Conservation (phyloP, 2,797 vertebrate genomes). For the Crypturellus tataupa region DNA sequence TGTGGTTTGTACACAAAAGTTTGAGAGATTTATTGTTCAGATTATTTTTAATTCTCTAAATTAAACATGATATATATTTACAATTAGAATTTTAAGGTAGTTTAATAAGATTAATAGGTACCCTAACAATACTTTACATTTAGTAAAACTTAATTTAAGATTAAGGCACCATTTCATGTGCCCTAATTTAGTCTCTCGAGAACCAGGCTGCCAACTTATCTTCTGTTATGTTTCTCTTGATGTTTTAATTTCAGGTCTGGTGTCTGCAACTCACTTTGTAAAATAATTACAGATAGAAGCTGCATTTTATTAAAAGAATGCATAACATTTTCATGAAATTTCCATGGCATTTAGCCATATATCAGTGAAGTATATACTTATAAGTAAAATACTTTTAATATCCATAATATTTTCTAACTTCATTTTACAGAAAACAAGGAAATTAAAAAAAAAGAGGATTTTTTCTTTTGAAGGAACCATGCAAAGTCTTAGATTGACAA, state of each 20-base stretch:
- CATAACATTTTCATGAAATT: background rate
- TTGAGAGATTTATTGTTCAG: slow-evolving; percentile 5
- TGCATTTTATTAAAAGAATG: background rate
- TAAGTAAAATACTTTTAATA: background rate
- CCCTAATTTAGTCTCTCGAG: background rate
- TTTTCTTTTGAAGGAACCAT: background rate
- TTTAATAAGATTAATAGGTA: background rate
- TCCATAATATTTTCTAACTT: background rate
- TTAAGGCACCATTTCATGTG: background rate
- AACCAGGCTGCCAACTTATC: background rate
- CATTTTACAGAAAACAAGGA: background rate
- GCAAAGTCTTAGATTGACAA: background rate
- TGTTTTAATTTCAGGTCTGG: background rate
- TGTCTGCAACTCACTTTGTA: background rate
- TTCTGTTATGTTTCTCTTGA: background rate
- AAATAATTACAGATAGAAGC: background rate
- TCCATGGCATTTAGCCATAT: background rate
- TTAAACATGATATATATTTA: background rate
- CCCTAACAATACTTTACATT: background rate
- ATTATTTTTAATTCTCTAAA: background rate
- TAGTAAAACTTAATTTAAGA: background rate
- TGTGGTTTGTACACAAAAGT: slow-evolving; percentile 7
- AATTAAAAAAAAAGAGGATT: background rate
- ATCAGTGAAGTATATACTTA: background rate
- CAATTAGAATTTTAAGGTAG: background rate